Percentiles rank a stretch among this genome's conserved stretches.
phyloP scores from a whole-genome alignment of 2,113 vertebrate genomes.

The Paradisaea rubra region DNA sequence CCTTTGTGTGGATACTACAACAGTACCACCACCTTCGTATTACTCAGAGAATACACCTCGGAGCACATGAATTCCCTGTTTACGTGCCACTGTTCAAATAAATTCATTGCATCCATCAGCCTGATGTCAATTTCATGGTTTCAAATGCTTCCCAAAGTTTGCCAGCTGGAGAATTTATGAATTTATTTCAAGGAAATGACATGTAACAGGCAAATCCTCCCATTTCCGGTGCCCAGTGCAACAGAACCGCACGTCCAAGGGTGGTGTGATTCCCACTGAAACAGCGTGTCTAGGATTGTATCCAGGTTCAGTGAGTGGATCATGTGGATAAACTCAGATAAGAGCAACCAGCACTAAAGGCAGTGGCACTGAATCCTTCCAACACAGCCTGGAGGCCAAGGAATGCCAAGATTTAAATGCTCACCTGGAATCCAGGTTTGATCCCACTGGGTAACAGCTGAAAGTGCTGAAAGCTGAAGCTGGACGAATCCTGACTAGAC shows the following conservation, averaged over 20 bases:
- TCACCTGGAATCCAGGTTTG: neutral
- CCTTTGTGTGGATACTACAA: neutral
- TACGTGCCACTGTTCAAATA: neutral
- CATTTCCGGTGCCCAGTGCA: neutral
- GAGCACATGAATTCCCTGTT: no score
- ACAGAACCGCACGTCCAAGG: neutral
- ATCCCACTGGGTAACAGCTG: neutral
- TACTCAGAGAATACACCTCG: neutral
- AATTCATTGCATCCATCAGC: neutral
- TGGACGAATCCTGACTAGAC: neutral
- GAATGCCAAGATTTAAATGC: neutral
- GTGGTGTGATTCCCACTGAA: neutral
- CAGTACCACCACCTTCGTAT: fast-evolving
- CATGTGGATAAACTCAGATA: neutral
- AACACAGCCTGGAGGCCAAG: neutral
- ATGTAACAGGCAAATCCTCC: neutral
- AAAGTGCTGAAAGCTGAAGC: neutral
- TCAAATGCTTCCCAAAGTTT: neutral
- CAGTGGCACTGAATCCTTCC: neutral
- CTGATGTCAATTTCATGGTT: neutral
- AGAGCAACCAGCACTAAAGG: neutral
- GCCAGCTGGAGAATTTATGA: neutral
- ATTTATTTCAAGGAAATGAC: neutral
- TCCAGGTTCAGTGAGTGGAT: fast-evolving
- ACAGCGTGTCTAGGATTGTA: fast-evolving